Evolutionary conservation across 2,888 invertebrate species (phyloP).

Genomic region (Apodemia duryi): DNA sequence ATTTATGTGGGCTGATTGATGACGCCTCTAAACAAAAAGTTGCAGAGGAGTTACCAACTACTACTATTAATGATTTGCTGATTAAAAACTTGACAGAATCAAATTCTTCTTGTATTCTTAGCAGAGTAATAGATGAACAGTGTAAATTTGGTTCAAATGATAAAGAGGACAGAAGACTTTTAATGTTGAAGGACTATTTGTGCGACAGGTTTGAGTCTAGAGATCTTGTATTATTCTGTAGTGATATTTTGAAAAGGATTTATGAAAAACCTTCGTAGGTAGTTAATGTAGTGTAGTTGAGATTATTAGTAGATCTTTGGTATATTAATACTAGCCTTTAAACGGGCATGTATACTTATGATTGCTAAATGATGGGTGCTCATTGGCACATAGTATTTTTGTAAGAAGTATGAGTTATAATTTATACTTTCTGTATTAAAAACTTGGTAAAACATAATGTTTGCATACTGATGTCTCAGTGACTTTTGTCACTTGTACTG

Average conservation of each 20-base stretch:
- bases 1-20: constrained; percentile 43
- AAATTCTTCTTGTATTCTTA: constrained; percentile 37
- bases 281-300: not conserved
- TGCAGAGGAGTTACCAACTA: constrained; percentile 42
- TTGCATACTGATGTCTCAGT: too few relatives aligned
- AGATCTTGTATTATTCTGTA: constrained; percentile 54
- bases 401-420: constrained; percentile 15
- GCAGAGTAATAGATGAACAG: constrained; percentile 40
- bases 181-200: constrained; percentile 46
- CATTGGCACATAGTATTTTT: constrained; percentile 10
- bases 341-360: not conserved
- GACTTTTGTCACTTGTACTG: too few relatives aligned
- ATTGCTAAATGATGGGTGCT: not conserved
- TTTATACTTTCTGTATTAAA: constrained; percentile 10
- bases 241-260: constrained; percentile 46
- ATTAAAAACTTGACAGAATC: constrained; percentile 39
- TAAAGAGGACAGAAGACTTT: constrained; percentile 36
- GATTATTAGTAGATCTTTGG: not conserved
- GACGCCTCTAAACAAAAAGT: constrained; percentile 41
- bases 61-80: constrained; percentile 36
- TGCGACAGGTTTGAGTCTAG: constrained; percentile 45
- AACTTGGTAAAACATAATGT: too few relatives aligned
- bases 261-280: constrained; percentile 40
- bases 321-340: not conserved
- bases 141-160: constrained; percentile 25